A percentile compares a stretch with the other conserved stretches of the same genome.
These are phyloP conservation scores for Perca flavescens DNA, from an alignment of 2,113 vertebrate genomes.

Conservation along the genomic window DNA sequence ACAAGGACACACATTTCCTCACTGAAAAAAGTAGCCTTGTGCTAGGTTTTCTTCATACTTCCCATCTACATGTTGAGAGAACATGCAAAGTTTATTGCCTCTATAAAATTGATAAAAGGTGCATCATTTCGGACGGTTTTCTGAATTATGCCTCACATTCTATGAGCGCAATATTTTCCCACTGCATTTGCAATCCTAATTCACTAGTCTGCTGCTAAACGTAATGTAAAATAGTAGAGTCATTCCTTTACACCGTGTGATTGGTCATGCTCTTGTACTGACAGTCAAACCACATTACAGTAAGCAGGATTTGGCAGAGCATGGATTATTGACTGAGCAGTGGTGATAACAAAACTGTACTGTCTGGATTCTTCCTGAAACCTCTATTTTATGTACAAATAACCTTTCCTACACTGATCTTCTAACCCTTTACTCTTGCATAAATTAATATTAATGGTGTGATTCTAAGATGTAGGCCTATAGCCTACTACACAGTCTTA, in stretches of 20 bases:
- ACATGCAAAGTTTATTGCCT: not conserved
- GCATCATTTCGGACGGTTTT: not conserved
- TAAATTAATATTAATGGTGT: not conserved
- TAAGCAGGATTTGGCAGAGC: constrained; percentile 25
- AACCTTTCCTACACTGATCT: constrained; percentile 7
- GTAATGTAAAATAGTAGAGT: constrained; percentile 19
- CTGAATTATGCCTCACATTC: not conserved
- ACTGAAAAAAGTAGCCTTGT: not conserved
- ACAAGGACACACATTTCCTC: constrained; percentile 2
- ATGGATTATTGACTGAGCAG: constrained; percentile 36
- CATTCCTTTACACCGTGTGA: constrained; percentile 24
- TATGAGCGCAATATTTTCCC: not conserved
- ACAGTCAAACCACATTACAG: constrained; percentile 33
- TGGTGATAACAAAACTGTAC: constrained; percentile 17
- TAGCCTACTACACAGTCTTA: not conserved
- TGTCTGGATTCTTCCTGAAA: too few species aligned
- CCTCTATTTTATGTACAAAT: constrained; percentile 27
- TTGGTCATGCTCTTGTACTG: constrained; percentile 28
- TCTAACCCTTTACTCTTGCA: too few species aligned
- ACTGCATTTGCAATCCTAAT: constrained; percentile 33
- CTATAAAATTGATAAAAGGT: not conserved
- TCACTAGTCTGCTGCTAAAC: constrained; percentile 19
- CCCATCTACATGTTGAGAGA: not conserved
- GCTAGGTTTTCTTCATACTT: not conserved
- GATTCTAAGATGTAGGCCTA: not conserved